Conservation (phyloP, 1,140 invertebrate genomes). For the Elymnias hypermnestra region DNA sequence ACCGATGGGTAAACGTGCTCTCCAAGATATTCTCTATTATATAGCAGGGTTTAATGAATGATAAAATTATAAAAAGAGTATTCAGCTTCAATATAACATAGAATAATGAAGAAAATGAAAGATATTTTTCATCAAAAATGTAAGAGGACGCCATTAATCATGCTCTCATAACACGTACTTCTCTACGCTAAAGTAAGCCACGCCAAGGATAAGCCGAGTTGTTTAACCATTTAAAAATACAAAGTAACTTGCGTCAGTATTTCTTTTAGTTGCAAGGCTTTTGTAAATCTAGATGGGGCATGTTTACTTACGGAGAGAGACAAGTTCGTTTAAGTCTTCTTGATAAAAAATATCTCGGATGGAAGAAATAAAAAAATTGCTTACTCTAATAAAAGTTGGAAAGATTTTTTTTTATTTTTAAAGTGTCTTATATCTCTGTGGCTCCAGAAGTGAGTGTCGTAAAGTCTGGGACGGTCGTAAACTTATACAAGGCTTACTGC, state of each 20-base stretch:
- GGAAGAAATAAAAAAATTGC: conserved; percentile 8
- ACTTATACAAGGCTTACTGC: conserved; percentile 27
- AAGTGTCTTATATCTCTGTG: conserved; percentile 15
- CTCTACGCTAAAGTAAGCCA: conserved; percentile 19
- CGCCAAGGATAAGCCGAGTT: conserved; percentile 23
- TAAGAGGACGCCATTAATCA: conserved; percentile 20
- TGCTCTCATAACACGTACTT: conserved; percentile 24
- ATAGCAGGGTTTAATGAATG: too few relatives aligned
- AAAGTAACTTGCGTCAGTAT: conserved; percentile 19
- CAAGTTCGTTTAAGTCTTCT: background rate
- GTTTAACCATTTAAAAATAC: conserved; percentile 23
- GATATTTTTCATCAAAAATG: conserved; percentile 16
- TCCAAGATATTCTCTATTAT: too few relatives aligned
- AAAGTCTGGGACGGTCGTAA: conserved; percentile 31
- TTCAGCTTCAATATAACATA: conserved; percentile 6
- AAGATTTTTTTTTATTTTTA: conserved; percentile 10
- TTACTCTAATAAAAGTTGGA: conserved; percentile 14
- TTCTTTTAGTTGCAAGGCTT: conserved; percentile 15
- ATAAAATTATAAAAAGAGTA: too few relatives aligned
- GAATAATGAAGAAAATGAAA: conserved; percentile 14
- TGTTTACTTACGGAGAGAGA: background rate
- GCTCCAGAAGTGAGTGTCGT: conserved; percentile 30
- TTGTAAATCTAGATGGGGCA: conserved; percentile 1
- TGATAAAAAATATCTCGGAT: background rate
- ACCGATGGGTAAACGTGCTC: too few relatives aligned